Base-by-base conservation (phyloP, 1,140 invertebrate species). In the Temnothorax curvispinosus region DNA sequence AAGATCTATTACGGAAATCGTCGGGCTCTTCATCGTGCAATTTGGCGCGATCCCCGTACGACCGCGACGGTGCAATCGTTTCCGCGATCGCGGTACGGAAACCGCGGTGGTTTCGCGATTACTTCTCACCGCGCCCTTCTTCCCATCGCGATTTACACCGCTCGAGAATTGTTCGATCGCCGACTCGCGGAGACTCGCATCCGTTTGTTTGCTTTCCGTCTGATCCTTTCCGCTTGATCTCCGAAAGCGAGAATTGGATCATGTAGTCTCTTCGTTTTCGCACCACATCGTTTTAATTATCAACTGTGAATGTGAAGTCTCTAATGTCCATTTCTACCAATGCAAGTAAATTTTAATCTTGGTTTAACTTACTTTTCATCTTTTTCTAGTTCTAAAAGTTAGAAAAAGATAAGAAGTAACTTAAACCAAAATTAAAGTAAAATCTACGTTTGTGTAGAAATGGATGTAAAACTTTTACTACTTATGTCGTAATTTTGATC, bases 1-100 rank as follows among this genome's bases (percentile, higher is more conserved):
- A 80, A 38, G 77, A 80, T 80, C 62, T 35, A 80, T 80, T 80
- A 80, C n/a, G 47, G n/a, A 80, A 47, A 69, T 5, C 9, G 7
- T 9, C 11, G 32, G 15, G 41, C 54, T 41, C 41, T 52, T 15
- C 27, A n/a, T 75, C 72, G 58, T 64, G 58, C 60, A 78, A 78
- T 78, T 78, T 65, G 60, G 27, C 8, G n/a, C 56, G 38, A 77
- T 74, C 18, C 32, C 18, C 5, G 35, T 15, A 58, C 35, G 60
- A 35, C 21, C 27, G 27, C 38, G 44, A 27, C 44, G 27, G 1
- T 21, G 35, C 44, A 21, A 65, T 78, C 60, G 44, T 64, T 78
- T 78, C 76, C 76, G 76, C 60, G 76, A 77, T 77, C 75, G 41
- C 4, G 18, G 18, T 27, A 11, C 13, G 69, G 13, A 72, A 41